phyloP scores from a whole-genome alignment of 37 sponge, comb jelly and placozoan species.

The Dysidea cf. avara region DNA sequence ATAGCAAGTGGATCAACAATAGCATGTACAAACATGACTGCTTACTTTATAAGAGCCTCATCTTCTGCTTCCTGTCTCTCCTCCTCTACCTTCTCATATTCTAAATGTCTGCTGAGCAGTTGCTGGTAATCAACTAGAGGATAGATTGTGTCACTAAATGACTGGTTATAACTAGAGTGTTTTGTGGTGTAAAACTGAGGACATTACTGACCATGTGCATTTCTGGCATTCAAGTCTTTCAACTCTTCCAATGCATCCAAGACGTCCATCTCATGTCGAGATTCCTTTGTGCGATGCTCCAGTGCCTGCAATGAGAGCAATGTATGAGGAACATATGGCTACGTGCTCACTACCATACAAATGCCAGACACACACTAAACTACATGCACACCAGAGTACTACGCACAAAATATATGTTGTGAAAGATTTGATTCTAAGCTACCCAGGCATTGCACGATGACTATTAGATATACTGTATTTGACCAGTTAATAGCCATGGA shows the following conservation, averaged over 20 bases:
- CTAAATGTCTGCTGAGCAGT: conserved; percentile 59
- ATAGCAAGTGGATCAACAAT: too few relatives aligned
- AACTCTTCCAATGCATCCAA: conserved; percentile 96
- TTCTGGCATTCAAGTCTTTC: conserved; percentile 90
- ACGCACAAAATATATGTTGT: too few relatives aligned
- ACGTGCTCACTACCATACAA: too few relatives aligned
- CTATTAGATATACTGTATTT: too few relatives aligned
- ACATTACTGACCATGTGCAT: conserved; percentile 54
- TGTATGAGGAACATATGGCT: too few relatives aligned
- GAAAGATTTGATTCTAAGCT: too few relatives aligned
- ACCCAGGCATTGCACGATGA: too few relatives aligned
- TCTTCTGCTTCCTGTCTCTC: conserved; percentile 66
- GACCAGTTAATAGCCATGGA: too few relatives aligned
- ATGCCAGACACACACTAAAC: neutral
- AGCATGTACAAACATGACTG: too few relatives aligned
- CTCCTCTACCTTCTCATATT: conserved; percentile 38
- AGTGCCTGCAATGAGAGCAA: conserved; percentile 66
- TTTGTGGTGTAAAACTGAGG: neutral
- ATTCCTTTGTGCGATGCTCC: conserved; percentile 93
- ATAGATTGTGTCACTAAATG: too few relatives aligned
- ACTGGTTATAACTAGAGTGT: neutral
- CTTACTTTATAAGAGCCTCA: conserved; percentile 54
- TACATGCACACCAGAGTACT: neutral
- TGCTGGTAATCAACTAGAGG: conserved; percentile 55
- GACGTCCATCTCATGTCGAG: conserved; percentile 95